phyloP scores from a whole-genome alignment of 2,888 invertebrate genomes.

The Gymnocheta viridis region DNA sequence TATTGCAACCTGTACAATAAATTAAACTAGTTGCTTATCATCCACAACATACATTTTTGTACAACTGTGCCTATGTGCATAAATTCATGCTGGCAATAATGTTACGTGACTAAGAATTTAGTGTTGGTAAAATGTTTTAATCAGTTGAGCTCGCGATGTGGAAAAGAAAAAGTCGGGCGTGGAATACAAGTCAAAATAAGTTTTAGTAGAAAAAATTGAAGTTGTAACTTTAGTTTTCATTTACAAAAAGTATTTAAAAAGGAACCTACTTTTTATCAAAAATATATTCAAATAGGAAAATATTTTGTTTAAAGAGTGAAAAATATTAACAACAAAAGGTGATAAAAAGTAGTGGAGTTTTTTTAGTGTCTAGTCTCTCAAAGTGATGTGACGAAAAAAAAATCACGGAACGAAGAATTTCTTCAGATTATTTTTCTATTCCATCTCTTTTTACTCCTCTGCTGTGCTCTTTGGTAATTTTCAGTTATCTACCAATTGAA shows the following conservation, averaged over 20 bases:
- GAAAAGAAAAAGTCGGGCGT: slow-evolving; percentile 72
- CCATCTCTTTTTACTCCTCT: slow-evolving; percentile 15
- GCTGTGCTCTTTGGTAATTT: slow-evolving; percentile 62
- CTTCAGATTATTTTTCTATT: slow-evolving; percentile 25
- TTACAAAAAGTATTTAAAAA: slow-evolving; percentile 21
- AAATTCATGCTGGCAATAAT: slow-evolving; percentile 28
- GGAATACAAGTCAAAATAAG: slow-evolving; percentile 66
- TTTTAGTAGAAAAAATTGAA: slow-evolving; percentile 30
- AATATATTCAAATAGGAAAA: slow-evolving; percentile 41
- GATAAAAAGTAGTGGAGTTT: slow-evolving; percentile 30
- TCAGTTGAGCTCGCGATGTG: slow-evolving; percentile 68
- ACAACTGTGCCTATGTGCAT: background rate
- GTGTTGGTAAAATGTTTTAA: slow-evolving; percentile 58
- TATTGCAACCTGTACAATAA: too few species aligned
- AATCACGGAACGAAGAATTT: slow-evolving; percentile 54
- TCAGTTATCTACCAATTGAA: slow-evolving; percentile 71
- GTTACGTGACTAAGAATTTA: slow-evolving; percentile 40
- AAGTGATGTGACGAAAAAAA: slow-evolving; percentile 57
- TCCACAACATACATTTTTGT: background rate
- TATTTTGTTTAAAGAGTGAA: slow-evolving; percentile 1
- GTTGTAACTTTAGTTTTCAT: slow-evolving; percentile 50
- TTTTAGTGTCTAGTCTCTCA: slow-evolving; percentile 14
- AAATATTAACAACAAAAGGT: slow-evolving; percentile 31
- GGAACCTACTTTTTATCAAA: slow-evolving; percentile 22
- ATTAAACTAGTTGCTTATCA: too few species aligned